Conservation (phyloP, 2,797 vertebrate genomes). For the Agapornis canus region DNA sequence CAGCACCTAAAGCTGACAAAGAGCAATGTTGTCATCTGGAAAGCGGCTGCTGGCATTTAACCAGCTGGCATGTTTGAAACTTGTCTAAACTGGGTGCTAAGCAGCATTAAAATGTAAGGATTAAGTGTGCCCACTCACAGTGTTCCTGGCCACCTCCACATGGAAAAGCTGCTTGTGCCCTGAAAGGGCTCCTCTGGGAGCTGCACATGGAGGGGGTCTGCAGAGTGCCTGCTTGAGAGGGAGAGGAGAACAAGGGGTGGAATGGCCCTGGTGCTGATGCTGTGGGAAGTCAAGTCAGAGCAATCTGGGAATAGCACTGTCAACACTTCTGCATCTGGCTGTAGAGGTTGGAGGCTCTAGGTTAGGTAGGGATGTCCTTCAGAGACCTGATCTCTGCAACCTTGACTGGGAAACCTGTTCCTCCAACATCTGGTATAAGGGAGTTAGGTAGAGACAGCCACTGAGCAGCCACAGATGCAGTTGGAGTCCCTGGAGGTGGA, state of each 20-base stretch:
- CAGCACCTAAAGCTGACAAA: constrained; percentile 18
- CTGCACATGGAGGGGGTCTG: neutral
- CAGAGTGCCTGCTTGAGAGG: neutral
- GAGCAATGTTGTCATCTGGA: constrained; percentile 39
- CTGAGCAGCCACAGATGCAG: neutral
- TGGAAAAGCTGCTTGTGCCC: neutral
- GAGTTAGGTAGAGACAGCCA: rapidly evolving
- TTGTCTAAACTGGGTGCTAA: constrained; percentile 29
- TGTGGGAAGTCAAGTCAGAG: neutral
- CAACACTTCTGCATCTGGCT: neutral
- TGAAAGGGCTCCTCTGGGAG: neutral
- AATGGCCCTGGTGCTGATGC: neutral
- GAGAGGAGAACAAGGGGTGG: rapidly evolving
- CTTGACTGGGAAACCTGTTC: neutral
- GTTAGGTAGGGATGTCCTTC: neutral
- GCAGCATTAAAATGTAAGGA: neutral
- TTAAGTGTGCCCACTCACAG: neutral
- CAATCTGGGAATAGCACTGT: rapidly evolving
- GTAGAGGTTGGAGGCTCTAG: rapidly evolving
- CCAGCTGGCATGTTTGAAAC: neutral
- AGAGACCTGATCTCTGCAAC: neutral
- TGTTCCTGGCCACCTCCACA: neutral
- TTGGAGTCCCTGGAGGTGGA: neutral
- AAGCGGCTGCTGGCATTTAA: constrained; percentile 18
- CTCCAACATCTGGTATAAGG: neutral